A percentile compares a stretch with the other conserved stretches of the same genome.
Conservation (phyloP, 1,140 invertebrate genomes). For the Cepaea nemoralis region DNA sequence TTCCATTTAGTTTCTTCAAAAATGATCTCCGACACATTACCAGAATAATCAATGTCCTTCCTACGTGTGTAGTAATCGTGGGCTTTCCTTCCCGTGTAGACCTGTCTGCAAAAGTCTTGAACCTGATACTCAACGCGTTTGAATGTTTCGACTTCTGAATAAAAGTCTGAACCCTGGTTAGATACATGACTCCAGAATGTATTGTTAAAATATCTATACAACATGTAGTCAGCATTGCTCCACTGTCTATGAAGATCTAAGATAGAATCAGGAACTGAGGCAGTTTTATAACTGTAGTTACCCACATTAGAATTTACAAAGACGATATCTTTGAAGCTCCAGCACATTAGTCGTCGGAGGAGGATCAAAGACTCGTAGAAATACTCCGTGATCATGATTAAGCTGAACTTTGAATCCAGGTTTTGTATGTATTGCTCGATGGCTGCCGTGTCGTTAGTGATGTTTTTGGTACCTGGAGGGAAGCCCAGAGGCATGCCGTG, state of each 20-base stretch:
- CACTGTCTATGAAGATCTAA: conserved; percentile 51
- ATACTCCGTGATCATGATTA: conserved; percentile 75
- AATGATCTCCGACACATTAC: background rate
- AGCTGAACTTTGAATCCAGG: conserved; percentile 68
- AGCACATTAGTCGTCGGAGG: conserved; percentile 74
- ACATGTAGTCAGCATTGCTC: conserved; percentile 59
- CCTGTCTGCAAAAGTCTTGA: conserved; percentile 49
- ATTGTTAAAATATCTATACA: conserved; percentile 64
- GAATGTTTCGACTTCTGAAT: conserved; percentile 56
- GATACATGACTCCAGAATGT: conserved; percentile 61
- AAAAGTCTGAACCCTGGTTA: conserved; percentile 55
- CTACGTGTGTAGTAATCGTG: no score
- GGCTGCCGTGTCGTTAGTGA: conserved; percentile 42
- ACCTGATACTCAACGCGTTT: conserved; percentile 48
- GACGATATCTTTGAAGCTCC: conserved; percentile 69
- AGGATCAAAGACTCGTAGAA: conserved; percentile 76
- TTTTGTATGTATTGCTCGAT: conserved; percentile 52
- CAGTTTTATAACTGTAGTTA: conserved; percentile 41
- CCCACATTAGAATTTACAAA: conserved; percentile 53
- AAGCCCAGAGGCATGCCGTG: conserved; percentile 66
- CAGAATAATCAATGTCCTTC: background rate
- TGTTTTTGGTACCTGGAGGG: conserved; percentile 51
- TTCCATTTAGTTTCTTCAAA: conserved; percentile 47
- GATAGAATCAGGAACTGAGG: background rate
- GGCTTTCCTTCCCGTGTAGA: background rate